phyloP scores from a whole-genome alignment of 2,113 vertebrate species.

The Oncorhynchus mykiss region DNA sequence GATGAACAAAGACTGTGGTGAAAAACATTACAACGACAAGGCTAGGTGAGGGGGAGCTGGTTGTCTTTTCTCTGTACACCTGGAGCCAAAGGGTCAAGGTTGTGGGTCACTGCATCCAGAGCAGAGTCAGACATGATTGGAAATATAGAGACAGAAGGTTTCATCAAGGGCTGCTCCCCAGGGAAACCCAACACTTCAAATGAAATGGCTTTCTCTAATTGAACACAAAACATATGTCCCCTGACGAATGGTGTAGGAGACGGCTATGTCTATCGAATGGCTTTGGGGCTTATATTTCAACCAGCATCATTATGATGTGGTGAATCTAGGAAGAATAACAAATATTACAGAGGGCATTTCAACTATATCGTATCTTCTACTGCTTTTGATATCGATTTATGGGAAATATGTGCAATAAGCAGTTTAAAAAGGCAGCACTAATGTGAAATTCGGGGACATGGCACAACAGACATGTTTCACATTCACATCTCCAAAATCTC shows the following conservation, averaged over 20 bases:
- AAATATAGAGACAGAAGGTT: not conserved
- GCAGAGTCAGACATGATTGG: not conserved
- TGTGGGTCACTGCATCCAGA: not conserved
- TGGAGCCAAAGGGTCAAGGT: not conserved
- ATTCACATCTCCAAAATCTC: constrained; percentile 17
- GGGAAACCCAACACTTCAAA: not conserved
- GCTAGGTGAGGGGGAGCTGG: not conserved
- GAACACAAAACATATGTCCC: constrained; percentile 3
- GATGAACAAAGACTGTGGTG: not conserved
- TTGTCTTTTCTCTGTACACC: not conserved
- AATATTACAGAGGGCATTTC: not conserved
- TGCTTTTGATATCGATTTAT: constrained; percentile 22
- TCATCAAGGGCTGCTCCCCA: not conserved
- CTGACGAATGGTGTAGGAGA: too few species aligned
- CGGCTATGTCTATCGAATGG: too few species aligned
- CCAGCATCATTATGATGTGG: not conserved
- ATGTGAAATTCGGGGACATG: constrained; percentile 43
- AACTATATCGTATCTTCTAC: not conserved
- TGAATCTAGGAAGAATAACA: not conserved
- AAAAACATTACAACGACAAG: not conserved
- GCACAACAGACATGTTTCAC: constrained; percentile 48
- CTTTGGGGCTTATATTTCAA: not conserved
- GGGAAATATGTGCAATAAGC: constrained; percentile 58
- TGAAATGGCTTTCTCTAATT: not conserved
- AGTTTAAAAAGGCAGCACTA: constrained; percentile 40